These are phyloP conservation scores for Sylvia atricapilla DNA, from an alignment of 2,113 vertebrate genomes.

Conservation along the genomic window DNA sequence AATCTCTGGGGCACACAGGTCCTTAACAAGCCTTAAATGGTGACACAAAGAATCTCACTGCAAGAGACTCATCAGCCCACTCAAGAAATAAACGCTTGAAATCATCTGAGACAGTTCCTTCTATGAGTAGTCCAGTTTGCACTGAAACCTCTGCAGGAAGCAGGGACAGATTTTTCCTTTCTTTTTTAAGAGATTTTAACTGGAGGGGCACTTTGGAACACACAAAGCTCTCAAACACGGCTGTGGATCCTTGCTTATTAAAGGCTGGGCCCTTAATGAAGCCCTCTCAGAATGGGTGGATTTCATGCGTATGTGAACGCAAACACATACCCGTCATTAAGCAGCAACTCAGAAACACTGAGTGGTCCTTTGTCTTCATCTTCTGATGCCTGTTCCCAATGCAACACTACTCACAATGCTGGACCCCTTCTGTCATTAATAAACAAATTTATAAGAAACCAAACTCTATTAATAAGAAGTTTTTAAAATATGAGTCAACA, in stretches of 20 bases:
- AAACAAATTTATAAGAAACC: neutral
- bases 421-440: neutral
- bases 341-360: neutral
- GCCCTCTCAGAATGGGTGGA: neutral
- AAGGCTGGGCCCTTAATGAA: neutral
- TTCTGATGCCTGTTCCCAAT: neutral
- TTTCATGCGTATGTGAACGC: neutral
- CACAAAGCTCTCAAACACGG: neutral
- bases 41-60: neutral
- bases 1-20: accelerated
- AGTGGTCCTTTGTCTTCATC: neutral
- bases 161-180: neutral
- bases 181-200: neutral
- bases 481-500: neutral
- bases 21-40: neutral
- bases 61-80: neutral
- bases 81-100: neutral
- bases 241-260: neutral
- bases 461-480: neutral
- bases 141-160: neutral
- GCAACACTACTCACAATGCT: neutral
- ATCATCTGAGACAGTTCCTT: neutral
- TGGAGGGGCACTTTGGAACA: neutral
- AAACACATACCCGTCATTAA: neutral
- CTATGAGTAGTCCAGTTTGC: neutral